Base-by-base conservation (phyloP, 2,888 invertebrate species). In the Calliopum simillimum region DNA sequence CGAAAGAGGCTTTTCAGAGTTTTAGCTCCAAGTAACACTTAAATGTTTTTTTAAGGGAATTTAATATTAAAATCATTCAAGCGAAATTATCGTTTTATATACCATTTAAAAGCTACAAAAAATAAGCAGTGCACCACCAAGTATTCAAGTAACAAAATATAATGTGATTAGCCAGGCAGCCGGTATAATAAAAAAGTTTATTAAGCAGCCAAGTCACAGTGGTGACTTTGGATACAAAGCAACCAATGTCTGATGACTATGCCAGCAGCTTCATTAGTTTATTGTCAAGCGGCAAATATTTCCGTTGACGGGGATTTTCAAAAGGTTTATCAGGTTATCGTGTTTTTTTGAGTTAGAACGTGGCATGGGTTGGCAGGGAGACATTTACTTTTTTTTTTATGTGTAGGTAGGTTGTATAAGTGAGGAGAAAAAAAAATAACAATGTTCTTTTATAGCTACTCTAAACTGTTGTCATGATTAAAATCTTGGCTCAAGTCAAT, bases 31-130 rank as follows among this genome's bases (percentile, higher is more conserved):
- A 11, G 23, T 2, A 53, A 23, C 13, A 13, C 21, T 53, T 53
- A 23, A 11, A 53, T n/a, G 16, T n/a, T n/a, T n/a, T 6, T 25
- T 13, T 4, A 19, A 3, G 16, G 12, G 14, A 44, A 44, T 11
- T 43, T 44, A 16, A 46, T 43, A 19, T 16, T 43, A 44, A 61
- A 47, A 14, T 8, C 25, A 63, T 63, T 63, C 47, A 47, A 49
- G 63, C 63, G 63, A 63, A 63, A 63, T 63, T 47, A 63, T 46
- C 63, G 49, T 47, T 63, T 63, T 63, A 63, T 63, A 49, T 23
- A 13, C 49, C 41, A 58, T 58, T 58, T 58, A 12, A 41, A 58
- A 16, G 12, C 53, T 23, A 53, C 23, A 23, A 53, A 53, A 33
- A 33, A 49, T 49, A 16, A 3, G n/a, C n/a, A 33, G 33, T 33